Percentiles rank a stretch among this genome's conserved stretches.
Evolutionary conservation across 2,888 invertebrate species (phyloP).

Genomic region (Pseudeuparius sepicola): DNA sequence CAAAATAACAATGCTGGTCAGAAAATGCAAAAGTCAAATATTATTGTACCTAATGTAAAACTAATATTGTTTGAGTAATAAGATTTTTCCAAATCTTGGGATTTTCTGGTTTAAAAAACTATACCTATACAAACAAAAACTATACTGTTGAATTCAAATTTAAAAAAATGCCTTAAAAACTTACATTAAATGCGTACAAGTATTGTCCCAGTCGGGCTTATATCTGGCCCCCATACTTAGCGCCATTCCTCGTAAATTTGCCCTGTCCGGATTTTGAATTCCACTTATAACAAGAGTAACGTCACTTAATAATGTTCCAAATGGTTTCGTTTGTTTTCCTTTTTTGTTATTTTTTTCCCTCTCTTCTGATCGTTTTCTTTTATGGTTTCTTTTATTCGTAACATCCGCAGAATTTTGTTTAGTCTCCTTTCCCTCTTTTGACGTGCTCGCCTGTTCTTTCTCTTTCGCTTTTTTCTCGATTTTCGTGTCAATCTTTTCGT

Average conservation of each 20-base stretch:
- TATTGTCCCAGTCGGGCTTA: slow-evolving; percentile 60
- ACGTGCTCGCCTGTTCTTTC: slow-evolving; percentile 20
- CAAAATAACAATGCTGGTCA: no score
- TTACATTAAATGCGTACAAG: slow-evolving; percentile 80
- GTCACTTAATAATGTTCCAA: slow-evolving; percentile 49
- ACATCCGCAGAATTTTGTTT: slow-evolving; percentile 12
- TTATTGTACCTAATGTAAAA: no score
- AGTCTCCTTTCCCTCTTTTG: slow-evolving; percentile 22
- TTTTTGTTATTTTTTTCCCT: slow-evolving; percentile 33
- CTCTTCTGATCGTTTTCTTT: slow-evolving; percentile 21
- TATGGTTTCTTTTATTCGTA: slow-evolving; percentile 14
- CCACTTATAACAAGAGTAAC: slow-evolving; percentile 79
- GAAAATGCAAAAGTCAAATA: no score
- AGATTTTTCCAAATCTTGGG: no score
- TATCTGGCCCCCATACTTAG: slow-evolving; percentile 71
- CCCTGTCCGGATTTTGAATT: slow-evolving; percentile 72
- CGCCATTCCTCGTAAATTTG: slow-evolving; percentile 55
- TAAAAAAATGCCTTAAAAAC: slow-evolving; percentile 34
- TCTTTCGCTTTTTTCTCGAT: slow-evolving; percentile 24
- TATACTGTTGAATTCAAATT: slow-evolving; percentile 5
- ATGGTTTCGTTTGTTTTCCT: slow-evolving; percentile 38
- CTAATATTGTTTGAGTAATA: no score
- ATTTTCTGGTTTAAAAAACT: no score
- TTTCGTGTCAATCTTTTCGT: slow-evolving; percentile 29
- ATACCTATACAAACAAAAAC: slow-evolving; percentile 2